Conservation (phyloP, 2,113 vertebrate genomes). For the Anguilla japonica region DNA sequence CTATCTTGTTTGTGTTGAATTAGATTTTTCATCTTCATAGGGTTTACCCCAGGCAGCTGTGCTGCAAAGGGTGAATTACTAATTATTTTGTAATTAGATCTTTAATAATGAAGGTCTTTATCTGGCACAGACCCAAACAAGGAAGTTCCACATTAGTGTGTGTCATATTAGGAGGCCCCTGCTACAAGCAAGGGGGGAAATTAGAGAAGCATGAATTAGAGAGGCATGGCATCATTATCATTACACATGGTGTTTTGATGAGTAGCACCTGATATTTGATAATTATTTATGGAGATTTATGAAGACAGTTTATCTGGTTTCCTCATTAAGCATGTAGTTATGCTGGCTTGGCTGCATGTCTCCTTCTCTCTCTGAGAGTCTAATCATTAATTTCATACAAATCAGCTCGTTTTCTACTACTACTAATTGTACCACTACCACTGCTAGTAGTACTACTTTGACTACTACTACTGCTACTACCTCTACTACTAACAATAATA, state of each 20-base stretch:
- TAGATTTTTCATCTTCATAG: neutral
- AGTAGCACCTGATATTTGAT: neutral
- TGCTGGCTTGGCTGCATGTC: neutral
- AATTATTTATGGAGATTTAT: neutral
- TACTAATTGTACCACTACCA: too few relatives aligned
- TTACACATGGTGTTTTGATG: neutral
- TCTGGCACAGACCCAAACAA: constrained; percentile 55
- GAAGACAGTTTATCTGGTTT: neutral
- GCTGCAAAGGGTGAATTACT: constrained; percentile 35
- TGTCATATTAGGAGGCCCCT: constrained; percentile 59
- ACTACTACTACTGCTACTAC: too few relatives aligned
- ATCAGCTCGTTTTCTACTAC: neutral
- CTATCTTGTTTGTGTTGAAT: neutral
- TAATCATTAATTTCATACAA: neutral
- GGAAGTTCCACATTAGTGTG: constrained; percentile 51
- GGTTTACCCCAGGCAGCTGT: neutral
- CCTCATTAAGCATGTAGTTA: neutral
- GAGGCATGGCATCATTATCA: neutral
- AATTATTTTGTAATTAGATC: constrained; percentile 39
- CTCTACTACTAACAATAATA: too few relatives aligned
- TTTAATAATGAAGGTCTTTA: constrained; percentile 39
- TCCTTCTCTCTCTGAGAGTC: neutral
- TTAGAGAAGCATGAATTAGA: neutral
- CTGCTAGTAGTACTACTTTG: too few relatives aligned
- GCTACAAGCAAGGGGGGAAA: constrained; percentile 50